Conservation (phyloP, 2,113 vertebrate genomes). For the Climacteris rufus region DNA sequence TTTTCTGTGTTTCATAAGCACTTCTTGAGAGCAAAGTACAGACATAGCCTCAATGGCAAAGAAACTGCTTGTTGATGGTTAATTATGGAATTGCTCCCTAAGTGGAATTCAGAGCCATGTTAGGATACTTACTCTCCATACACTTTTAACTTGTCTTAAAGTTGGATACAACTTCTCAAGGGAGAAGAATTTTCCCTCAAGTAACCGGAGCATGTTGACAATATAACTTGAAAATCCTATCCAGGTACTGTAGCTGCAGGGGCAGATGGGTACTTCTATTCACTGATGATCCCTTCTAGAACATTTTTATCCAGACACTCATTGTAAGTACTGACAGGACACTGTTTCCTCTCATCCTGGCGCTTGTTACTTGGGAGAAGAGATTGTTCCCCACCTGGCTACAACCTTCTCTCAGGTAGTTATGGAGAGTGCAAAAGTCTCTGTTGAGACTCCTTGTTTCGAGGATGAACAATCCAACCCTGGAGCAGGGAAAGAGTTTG, state of each 20-base stretch:
- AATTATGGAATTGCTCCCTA: background rate
- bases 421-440: background rate
- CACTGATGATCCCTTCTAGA: background rate
- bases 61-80: background rate
- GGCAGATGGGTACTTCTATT: background rate
- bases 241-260: background rate
- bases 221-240: background rate
- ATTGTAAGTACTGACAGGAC: background rate
- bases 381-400: background rate
- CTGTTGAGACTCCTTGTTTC: background rate
- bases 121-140: background rate
- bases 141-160: background rate
- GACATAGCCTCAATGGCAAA: background rate
- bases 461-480: fast-evolving
- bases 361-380: background rate
- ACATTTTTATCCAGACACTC: background rate
- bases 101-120: background rate
- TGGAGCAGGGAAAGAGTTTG: background rate
- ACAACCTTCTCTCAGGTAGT: too few species aligned
- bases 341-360: background rate
- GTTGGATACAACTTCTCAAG: background rate
- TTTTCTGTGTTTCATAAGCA: background rate
- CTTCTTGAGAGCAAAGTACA: background rate
- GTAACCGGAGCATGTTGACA: background rate
- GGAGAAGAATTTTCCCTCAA: background rate